phyloP scores from a whole-genome alignment of 2,113 vertebrate species.

The Jacana jacana region DNA sequence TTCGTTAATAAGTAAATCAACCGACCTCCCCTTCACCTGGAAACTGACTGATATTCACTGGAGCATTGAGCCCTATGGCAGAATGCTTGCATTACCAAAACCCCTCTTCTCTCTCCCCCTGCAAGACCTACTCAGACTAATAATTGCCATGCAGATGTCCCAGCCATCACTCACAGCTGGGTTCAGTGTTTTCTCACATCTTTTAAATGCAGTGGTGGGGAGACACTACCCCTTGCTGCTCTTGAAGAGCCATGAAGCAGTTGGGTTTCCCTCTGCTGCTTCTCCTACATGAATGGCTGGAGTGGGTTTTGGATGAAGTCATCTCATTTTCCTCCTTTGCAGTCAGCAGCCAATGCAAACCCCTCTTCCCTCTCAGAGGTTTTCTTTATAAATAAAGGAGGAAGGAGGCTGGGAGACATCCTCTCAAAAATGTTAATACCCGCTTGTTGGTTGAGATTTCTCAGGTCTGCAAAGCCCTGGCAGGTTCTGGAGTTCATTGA shows the following conservation, averaged over 20 bases:
- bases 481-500: slow-evolving; percentile 27
- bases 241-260: background rate
- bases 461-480: background rate
- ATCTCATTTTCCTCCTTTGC: background rate
- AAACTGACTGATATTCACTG: fast-evolving
- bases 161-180: background rate
- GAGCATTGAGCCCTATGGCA: background rate
- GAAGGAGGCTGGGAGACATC: slow-evolving; percentile 15
- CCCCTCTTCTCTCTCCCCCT: background rate
- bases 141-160: background rate
- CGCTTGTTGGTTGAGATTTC: background rate
- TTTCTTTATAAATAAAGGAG: background rate
- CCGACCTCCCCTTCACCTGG: background rate
- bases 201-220: background rate
- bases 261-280: background rate
- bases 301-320: background rate
- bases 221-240: background rate
- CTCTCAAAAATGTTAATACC: slow-evolving; percentile 52
- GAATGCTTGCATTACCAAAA: background rate
- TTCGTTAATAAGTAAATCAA: background rate
- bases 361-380: background rate
- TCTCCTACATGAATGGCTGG: background rate
- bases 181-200: background rate
- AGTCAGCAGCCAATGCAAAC: background rate
- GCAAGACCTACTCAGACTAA: background rate